A percentile compares a stretch with the other conserved stretches of the same genome.
phyloP scores from a whole-genome alignment of 2,888 invertebrate species.

The Megamerina dolium region DNA sequence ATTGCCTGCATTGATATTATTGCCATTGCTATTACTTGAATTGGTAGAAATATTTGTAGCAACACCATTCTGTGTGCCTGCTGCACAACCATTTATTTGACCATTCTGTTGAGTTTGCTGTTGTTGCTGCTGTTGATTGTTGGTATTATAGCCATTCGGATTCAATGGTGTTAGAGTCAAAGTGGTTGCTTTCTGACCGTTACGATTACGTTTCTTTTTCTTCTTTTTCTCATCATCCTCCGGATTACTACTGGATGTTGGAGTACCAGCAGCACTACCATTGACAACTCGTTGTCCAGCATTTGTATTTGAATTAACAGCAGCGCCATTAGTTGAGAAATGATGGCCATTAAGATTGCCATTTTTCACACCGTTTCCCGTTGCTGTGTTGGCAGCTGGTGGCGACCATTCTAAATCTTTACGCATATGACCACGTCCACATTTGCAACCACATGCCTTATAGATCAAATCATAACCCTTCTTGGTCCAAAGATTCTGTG shows the following conservation, averaged over 20 bases:
- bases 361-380: background rate
- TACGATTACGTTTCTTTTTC: slow-evolving; percentile 64
- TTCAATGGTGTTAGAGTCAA: slow-evolving; percentile 55
- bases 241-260: no score
- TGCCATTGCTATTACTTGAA: background rate
- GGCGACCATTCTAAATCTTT: slow-evolving; percentile 92
- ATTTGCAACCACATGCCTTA: slow-evolving; percentile 91
- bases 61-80: slow-evolving; percentile 8
- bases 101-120: slow-evolving; percentile 16
- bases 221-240: slow-evolving; percentile 58
- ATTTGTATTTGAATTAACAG: slow-evolving; percentile 16
- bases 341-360: slow-evolving; percentile 8
- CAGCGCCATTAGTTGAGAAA: slow-evolving; percentile 31
- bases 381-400: slow-evolving; percentile 30
- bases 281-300: no score
- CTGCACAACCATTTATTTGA: slow-evolving; percentile 8
- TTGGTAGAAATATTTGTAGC: background rate
- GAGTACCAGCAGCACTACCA: slow-evolving; percentile 2
- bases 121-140: slow-evolving; percentile 30
- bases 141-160: slow-evolving; percentile 42
- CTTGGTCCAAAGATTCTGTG: slow-evolving; percentile 95
- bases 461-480: slow-evolving; percentile 95
- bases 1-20: slow-evolving; percentile 5
- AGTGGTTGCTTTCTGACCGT: slow-evolving; percentile 58
- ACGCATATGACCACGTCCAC: slow-evolving; percentile 85